Evolutionary conservation across 1,140 invertebrate genomes (phyloP).

Genomic region (Anoplophora glabripennis): DNA sequence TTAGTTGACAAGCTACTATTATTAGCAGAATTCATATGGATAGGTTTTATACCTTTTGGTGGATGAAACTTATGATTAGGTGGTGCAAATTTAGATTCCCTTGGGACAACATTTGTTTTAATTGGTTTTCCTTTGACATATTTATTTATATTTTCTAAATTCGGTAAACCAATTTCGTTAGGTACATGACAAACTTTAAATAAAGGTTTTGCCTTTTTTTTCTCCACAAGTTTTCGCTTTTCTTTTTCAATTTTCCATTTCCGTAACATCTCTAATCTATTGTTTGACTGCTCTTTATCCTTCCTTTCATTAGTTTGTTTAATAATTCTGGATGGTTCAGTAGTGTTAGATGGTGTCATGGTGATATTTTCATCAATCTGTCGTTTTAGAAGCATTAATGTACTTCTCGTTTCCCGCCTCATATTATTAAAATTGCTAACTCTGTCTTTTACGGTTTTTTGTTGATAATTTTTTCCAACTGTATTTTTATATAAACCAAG

Average conservation of each 20-base stretch:
- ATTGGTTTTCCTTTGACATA: slow-evolving; percentile 29
- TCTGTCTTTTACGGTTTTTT: slow-evolving; percentile 5
- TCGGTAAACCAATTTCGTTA: neutral
- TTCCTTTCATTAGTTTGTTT: neutral
- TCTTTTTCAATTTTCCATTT: too few relatives aligned
- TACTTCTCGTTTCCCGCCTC: slow-evolving; percentile 24
- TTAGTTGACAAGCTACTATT: neutral
- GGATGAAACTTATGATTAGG: slow-evolving; percentile 28
- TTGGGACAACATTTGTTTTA: neutral
- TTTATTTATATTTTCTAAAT: slow-evolving; percentile 25
- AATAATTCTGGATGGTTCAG: slow-evolving; percentile 1
- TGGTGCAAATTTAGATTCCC: slow-evolving; percentile 24
- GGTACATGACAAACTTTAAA: too few relatives aligned
- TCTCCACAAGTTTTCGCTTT: too few relatives aligned
- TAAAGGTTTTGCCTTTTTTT: too few relatives aligned
- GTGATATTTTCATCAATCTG: slow-evolving; percentile 22
- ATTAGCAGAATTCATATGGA: slow-evolving; percentile 13
- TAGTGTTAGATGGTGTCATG: slow-evolving; percentile 15
- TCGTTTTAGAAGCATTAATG: slow-evolving; percentile 13
- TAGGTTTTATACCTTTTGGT: slow-evolving; percentile 26
- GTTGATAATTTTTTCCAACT: slow-evolving; percentile 7
- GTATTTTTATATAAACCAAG: slow-evolving; percentile 9
- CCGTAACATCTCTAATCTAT: too few relatives aligned
- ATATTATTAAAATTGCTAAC: slow-evolving; percentile 9
- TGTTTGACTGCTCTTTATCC: too few relatives aligned